These are phyloP conservation scores for Ispidina picta DNA, from an alignment of 2,797 vertebrate species.

Conservation along the genomic window DNA sequence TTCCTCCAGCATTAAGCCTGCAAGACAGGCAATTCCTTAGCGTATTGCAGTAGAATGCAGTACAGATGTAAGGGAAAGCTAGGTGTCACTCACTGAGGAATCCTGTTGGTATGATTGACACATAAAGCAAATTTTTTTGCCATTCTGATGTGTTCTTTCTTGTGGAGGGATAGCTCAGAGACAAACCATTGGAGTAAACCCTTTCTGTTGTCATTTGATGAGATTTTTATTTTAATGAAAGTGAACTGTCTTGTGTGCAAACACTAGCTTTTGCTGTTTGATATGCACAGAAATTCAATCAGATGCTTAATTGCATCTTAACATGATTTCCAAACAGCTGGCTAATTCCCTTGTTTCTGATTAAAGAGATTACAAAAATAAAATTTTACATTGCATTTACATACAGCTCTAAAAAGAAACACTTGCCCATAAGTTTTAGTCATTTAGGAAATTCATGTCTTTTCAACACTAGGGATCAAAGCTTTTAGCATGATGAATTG, in stretches of 20 bases:
- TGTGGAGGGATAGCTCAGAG: slow-evolving; percentile 67
- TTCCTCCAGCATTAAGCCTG: background rate
- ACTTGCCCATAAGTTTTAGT: slow-evolving; percentile 71
- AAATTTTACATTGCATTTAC: slow-evolving; percentile 92
- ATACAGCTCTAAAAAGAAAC: slow-evolving; percentile 83
- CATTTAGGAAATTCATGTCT: slow-evolving; percentile 63
- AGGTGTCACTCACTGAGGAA: slow-evolving; percentile 65
- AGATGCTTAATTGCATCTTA: slow-evolving; percentile 97
- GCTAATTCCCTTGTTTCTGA: slow-evolving; percentile 95
- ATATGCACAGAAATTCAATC: slow-evolving; percentile 93
- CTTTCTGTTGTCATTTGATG: slow-evolving; percentile 61
- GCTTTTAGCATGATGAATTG: slow-evolving; percentile 54
- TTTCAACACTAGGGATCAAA: slow-evolving; percentile 24
- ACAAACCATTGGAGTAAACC: slow-evolving; percentile 67
- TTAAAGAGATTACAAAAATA: slow-evolving; percentile 96
- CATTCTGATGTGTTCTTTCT: slow-evolving; percentile 74
- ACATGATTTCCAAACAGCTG: slow-evolving; percentile 94
- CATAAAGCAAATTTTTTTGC: slow-evolving; percentile 64
- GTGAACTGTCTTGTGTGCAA: slow-evolving; percentile 77
- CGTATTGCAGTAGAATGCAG: slow-evolving; percentile 54
- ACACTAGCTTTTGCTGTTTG: slow-evolving; percentile 76
- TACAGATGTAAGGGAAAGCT: slow-evolving; percentile 69
- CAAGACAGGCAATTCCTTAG: slow-evolving; percentile 64
- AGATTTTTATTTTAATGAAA: slow-evolving; percentile 76
- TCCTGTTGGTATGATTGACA: slow-evolving; percentile 72